A percentile compares a stretch with the other conserved stretches of the same genome.
phyloP scores from a whole-genome alignment of 2,888 invertebrate genomes.

The Pseudoips prasinana region DNA sequence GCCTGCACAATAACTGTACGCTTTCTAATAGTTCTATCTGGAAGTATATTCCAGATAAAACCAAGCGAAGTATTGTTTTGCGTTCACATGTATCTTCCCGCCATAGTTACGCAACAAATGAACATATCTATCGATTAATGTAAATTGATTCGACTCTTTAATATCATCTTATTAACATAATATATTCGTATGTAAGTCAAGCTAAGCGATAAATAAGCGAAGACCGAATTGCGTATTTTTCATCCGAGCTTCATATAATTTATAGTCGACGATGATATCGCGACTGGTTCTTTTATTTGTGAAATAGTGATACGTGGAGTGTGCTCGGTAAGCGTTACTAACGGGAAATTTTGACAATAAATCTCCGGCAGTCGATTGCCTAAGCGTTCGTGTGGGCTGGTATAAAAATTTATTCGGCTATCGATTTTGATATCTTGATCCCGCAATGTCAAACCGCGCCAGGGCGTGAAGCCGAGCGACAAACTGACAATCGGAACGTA shows the following conservation, averaged over 20 bases:
- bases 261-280: conserved; percentile 80
- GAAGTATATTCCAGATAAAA: too few species aligned
- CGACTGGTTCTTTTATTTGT: conserved; percentile 81
- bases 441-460: conserved; percentile 53
- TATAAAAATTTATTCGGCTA: conserved; percentile 74
- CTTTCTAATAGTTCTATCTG: conserved; percentile 38
- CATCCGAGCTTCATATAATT: conserved; percentile 77
- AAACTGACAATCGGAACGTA: conserved; percentile 35
- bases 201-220: conserved; percentile 73
- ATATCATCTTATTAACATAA: conserved; percentile 60
- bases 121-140: conserved; percentile 46
- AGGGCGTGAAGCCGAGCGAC: conserved; percentile 43
- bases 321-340: conserved; percentile 80
- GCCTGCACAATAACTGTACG: conserved; percentile 42
- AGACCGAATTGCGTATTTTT: conserved; percentile 77
- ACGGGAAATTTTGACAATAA: conserved; percentile 81
- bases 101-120: conserved; percentile 33
- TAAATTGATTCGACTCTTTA: conserved; percentile 46
- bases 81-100: conserved; percentile 23
- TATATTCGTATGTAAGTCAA: conserved; percentile 68
- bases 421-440: conserved; percentile 76
- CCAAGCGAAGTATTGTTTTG: too few species aligned
- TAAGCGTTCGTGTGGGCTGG: conserved; percentile 78
- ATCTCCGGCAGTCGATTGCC: conserved; percentile 79
- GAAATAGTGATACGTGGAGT: conserved; percentile 80